Conservation (phyloP, 2,888 invertebrate genomes). For the Dastarcus helophoroides region DNA sequence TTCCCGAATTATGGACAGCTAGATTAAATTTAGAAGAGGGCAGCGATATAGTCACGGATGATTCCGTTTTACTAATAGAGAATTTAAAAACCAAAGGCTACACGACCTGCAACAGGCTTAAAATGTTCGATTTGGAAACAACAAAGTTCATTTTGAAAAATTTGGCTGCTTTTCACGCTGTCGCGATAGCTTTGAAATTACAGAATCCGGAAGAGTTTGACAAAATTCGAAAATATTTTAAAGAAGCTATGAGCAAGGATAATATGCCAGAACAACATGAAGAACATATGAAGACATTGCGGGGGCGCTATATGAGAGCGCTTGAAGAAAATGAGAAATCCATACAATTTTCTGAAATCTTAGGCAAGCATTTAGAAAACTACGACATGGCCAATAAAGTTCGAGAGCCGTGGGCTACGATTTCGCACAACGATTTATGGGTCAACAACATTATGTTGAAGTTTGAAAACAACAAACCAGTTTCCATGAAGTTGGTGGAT, state of each 20-base stretch:
- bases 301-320: too few species aligned
- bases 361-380: too few species aligned
- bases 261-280: constrained; percentile 15
- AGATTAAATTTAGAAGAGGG: constrained; percentile 16
- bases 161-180: constrained; percentile 43
- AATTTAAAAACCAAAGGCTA: constrained; percentile 39
- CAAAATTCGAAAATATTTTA: too few species aligned
- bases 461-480: constrained; percentile 19
- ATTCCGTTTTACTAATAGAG: constrained; percentile 42
- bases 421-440: constrained; percentile 47
- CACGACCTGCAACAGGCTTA: constrained; percentile 33
- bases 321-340: too few species aligned
- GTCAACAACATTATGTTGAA: constrained; percentile 47
- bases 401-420: constrained; percentile 40
- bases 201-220: constrained; percentile 32
- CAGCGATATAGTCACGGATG: constrained; percentile 34
- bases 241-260: too few species aligned
- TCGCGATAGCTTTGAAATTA: constrained; percentile 40
- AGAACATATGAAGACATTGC: background rate
- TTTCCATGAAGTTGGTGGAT: constrained; percentile 20
- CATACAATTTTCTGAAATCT: too few species aligned
- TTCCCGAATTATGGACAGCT: constrained; percentile 38
- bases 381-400: too few species aligned
- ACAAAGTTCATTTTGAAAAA: constrained; percentile 33
- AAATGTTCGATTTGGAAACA: constrained; percentile 38